These are phyloP conservation scores for Hypolimnas misippus DNA, from an alignment of 2,888 invertebrate species.

Conservation along the genomic window DNA sequence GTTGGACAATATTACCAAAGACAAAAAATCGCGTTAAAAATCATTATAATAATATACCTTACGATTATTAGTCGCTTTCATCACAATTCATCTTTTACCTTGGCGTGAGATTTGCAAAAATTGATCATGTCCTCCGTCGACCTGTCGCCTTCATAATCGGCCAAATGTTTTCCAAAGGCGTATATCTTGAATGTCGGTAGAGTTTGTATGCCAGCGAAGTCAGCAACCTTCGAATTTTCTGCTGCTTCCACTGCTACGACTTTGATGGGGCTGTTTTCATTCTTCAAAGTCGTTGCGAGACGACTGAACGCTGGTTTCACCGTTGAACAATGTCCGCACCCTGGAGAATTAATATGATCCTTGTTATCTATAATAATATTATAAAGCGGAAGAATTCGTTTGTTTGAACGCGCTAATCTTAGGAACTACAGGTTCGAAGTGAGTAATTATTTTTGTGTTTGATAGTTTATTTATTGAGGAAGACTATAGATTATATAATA, in stretches of 20 bases:
- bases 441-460: no score
- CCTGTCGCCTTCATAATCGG: constrained; percentile 84
- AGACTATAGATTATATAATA: no score
- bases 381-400: no score
- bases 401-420: no score
- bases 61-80: constrained; percentile 29
- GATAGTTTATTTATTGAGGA: no score
- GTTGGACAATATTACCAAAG: no score
- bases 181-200: constrained; percentile 88
- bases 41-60: background rate
- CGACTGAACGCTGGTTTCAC: constrained; percentile 87
- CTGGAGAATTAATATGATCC: constrained; percentile 61
- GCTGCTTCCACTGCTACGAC: constrained; percentile 88
- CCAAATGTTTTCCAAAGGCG: constrained; percentile 75
- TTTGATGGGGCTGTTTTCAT: constrained; percentile 62
- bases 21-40: background rate
- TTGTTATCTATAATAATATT: background rate
- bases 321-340: constrained; percentile 89
- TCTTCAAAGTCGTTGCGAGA: constrained; percentile 78
- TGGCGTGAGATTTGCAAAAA: constrained; percentile 67
- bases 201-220: constrained; percentile 84
- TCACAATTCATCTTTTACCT: constrained; percentile 76
- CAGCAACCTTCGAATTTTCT: constrained; percentile 83
- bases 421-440: no score
- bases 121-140: constrained; percentile 80